Conservation (phyloP, 2,888 invertebrate genomes). For the Scrobipalpa costella region DNA sequence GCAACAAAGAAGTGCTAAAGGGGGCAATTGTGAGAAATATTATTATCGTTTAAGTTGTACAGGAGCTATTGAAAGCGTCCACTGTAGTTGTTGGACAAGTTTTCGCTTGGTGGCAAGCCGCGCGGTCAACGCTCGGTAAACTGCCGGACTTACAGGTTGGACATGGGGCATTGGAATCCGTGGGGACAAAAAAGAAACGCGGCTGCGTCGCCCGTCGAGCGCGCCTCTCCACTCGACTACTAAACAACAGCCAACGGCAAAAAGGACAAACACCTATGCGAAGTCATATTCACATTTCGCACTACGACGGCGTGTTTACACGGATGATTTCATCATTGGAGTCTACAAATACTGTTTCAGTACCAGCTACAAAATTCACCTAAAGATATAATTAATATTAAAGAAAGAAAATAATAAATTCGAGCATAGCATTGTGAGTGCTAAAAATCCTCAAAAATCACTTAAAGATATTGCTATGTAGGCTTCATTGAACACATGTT, state of each 20-base stretch:
- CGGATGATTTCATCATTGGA: background rate
- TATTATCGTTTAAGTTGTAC: conserved; percentile 43
- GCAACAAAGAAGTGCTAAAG: background rate
- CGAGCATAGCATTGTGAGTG: no score
- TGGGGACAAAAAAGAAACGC: conserved; percentile 72
- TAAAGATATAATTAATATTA: no score
- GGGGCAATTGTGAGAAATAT: background rate
- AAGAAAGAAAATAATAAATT: no score
- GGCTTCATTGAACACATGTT: no score
- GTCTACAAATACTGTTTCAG: background rate
- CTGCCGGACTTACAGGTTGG: conserved; percentile 79
- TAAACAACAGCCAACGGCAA: conserved; percentile 49
- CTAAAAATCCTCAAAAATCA: no score
- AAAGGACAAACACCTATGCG: conserved; percentile 28
- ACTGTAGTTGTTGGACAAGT: conserved; percentile 67
- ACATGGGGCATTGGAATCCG: conserved; percentile 78
- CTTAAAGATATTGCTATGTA: no score
- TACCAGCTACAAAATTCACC: no score
- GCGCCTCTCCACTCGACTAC: conserved; percentile 63
- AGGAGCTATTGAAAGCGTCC: conserved; percentile 63
- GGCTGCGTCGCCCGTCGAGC: conserved; percentile 57
- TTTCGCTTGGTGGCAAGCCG: conserved; percentile 61
- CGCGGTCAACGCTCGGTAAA: conserved; percentile 79
- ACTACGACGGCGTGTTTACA: background rate
- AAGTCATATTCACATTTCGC: no score